Base-by-base conservation (phyloP, 2,888 invertebrate species). In the Auanema sp. region DNA sequence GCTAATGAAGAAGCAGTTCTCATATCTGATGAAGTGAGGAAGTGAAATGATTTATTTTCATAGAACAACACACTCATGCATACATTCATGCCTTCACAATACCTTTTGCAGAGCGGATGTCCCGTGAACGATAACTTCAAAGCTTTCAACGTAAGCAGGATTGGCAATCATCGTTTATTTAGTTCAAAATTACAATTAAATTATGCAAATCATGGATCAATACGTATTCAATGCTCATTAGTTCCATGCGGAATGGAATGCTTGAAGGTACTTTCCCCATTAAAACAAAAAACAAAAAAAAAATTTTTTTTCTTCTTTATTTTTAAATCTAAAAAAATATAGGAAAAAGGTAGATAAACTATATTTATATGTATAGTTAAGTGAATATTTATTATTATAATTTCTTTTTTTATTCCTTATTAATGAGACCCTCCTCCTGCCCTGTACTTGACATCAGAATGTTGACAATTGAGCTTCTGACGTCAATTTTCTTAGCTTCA, bases 181-280 rank as follows among this genome's bases (percentile, higher is more conserved):
- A 47, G 16, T 21, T 16, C 47, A 16, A 18, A 16, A 6, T 21
- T 47, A 21, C 47, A 47, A 5, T 33, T 33, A 8, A 33, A 8
- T 33, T 8, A 33, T 33, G 33, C 3, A 33, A 33, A 33, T 33
- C 33, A 33, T 33, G 33, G 33, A 33, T 58, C 49, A 10, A n/a
- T 50, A 10, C 51, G 43, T 18, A 42, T 59, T 21, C 59, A 59
- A 52, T 59, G 59, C 40, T 59, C 59, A 21, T 18, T 59, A 18
- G 43, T 59, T 24, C 33, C 40, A 16, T 59, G 59, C 21, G 59
- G 59, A 18, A 14, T 33, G 21, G 59, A 59, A 18, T 59, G 59
- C 23, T 11, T 21, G 11, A n/a, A 33, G 41, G 59, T 59, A 59
- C 14, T 42, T 18, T 43, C n/a, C n/a, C n/a, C 24, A 21, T 43